These are phyloP conservation scores for Apis cerana DNA, from an alignment of 1,140 invertebrate species.

Conservation along the genomic window DNA sequence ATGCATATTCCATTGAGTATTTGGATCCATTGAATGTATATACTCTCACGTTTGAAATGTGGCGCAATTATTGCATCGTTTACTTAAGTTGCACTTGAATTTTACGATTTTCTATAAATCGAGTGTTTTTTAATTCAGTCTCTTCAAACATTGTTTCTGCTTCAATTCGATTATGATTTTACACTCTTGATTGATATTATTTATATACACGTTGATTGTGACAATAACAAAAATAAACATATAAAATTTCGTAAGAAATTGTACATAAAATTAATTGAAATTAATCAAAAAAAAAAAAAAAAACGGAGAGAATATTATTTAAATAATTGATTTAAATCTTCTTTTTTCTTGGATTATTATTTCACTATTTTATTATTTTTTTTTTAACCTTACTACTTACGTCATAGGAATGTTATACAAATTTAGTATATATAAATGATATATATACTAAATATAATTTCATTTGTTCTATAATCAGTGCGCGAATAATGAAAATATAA, in stretches of 20 bases:
- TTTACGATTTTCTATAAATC: not conserved
- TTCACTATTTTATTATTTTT: not conserved
- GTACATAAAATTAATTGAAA: not conserved
- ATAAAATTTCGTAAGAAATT: not conserved
- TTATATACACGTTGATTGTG: conserved; percentile 2
- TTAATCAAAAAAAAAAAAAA: not conserved
- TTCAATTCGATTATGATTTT: conserved; percentile 25
- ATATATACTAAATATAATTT: conserved; percentile 18
- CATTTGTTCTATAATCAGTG: conserved; percentile 38
- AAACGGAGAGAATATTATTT: not conserved
- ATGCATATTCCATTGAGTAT: not conserved
- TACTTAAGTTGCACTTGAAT: conserved; percentile 50
- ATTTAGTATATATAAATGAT: not conserved
- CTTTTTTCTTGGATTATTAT: not conserved
- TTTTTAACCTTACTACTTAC: not conserved
- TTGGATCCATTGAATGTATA: not conserved
- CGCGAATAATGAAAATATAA: not conserved
- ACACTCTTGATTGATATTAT: conserved; percentile 35
- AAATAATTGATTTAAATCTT: not conserved
- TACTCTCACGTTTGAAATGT: conserved; percentile 6
- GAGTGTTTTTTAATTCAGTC: conserved; percentile 42
- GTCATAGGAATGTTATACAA: not conserved
- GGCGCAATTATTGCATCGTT: conserved; percentile 44
- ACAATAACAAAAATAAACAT: not conserved
- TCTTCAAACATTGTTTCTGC: conserved; percentile 50